Base-by-base conservation (phyloP, 2,888 invertebrate species). In the Steinernema scapterisci region DNA sequence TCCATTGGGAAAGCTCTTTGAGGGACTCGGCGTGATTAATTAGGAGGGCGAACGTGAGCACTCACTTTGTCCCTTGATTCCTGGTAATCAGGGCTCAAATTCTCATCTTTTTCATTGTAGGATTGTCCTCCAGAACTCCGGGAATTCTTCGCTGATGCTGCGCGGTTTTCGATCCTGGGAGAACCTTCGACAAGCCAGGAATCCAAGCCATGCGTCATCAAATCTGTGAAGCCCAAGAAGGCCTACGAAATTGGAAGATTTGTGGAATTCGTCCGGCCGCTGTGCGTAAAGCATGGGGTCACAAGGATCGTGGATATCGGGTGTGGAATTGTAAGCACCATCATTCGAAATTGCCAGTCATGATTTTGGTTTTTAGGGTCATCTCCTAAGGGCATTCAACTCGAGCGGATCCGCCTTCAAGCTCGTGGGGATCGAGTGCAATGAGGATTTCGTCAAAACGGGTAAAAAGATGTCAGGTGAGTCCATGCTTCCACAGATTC, bases 251-350 rank as follows among this genome's bases (percentile, higher is more conserved):
- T 78, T n/a, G 27, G 3, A 7, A 25, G 56, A 13, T 70, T 78
- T 27, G 46, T 71, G 25, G 56, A 56, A 13, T 43, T 77, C 19
- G 38, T 78, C 16, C 23, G 45, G n/a, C 44, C 72, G n/a, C 72
- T 74, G 23, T 73, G 75, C 44, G 23, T n/a, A 16, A 43, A 72
- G 11, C 21, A 48, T 19, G 63, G 74, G 21, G 44, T 78, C 23
- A 43, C 31, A 11, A 43, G 73, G 43, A 72, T 78, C 52, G 75
- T 78, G 19, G 78, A 78, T 56, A 72, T 78, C 19, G 78, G 78
- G 11, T 78, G 78, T 70, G 78, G 78, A 11, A 44, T 73, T 71
- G 78, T 77, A 19, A 38, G 74, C 72, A 21, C 6, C 1, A 6
- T 48, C 71, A 23, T 38, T 27, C 23, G 3, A 1, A 2, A 23